Evolutionary conservation across 2,113 vertebrate species (phyloP), one percentile per base, ranked within the genome.

Genomic region (Gobio gobio): DNA sequence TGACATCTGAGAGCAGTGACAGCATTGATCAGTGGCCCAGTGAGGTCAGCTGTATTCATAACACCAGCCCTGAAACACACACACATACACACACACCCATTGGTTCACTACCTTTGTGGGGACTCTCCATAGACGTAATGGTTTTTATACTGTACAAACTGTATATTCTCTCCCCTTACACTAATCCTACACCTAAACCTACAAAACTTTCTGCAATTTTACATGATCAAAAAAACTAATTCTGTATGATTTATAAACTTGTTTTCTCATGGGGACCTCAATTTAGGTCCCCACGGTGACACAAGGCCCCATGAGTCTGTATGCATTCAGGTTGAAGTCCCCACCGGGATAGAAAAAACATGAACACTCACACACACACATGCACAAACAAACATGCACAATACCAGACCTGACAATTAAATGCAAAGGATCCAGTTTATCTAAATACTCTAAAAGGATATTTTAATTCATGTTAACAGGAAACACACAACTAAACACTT

Each of bases 1-100:
- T 74, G 51, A 72, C 78, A 82, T 86, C 72, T 66, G 45, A 87
- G 36, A 43, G 61, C 51, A 63, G 40, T 61, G 83, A 83, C 78
- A 88, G 58, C 22, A 54, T 54, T 79, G 78, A 86, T 87, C 87
- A 82, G 81, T 79, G 74, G 77, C 49, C 73, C 76, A 82, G 68
- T 47, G 36, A 79, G 24, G 80, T 80, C 86, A 80, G 51, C 43
- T 45, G 10, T n/a, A 3, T 45, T 24, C 58, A 63, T 22, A 56
- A 82, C 79, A 82, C 26, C 45, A 61, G 70, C 72, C 68, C 75
- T 20, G 12, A 40, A 47, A 70, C 66, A 70, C 66, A 18, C 24
- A 63, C 51, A 70, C 66, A 18, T 10, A 63, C 51, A n/a, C 56
- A n/a, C 56, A 58, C 54, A 22, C 20, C 0, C 4, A 29, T 1